Evolutionary conservation across 1,140 invertebrate species (phyloP).

Genomic region (Heliconius nattereri): DNA sequence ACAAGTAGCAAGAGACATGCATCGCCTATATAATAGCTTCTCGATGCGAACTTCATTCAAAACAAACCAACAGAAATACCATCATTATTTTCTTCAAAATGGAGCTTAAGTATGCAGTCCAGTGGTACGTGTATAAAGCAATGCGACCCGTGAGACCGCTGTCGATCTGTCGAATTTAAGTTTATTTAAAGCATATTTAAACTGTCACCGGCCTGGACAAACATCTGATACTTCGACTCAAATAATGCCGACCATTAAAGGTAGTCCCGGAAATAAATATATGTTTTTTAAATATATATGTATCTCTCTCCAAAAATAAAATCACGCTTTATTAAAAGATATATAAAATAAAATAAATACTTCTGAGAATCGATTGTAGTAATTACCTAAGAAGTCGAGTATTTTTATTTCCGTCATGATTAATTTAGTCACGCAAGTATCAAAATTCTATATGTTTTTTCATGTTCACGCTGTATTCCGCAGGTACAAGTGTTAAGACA

Average conservation of each 20-base stretch:
- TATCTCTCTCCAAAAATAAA: background rate
- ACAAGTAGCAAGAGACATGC: constrained; percentile 21
- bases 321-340: background rate
- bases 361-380: background rate
- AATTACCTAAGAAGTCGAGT: background rate
- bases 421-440: background rate
- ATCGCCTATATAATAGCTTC: too few relatives aligned
- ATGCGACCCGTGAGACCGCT: constrained; percentile 54
- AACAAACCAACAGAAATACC: constrained; percentile 43
- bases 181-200: constrained; percentile 66
- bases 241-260: constrained; percentile 56
- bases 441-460: background rate
- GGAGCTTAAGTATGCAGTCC: constrained; percentile 55
- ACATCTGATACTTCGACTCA: constrained; percentile 55
- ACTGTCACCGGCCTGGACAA: constrained; percentile 57
- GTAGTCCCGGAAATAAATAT: constrained; percentile 46
- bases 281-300: background rate
- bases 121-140: constrained; percentile 61
- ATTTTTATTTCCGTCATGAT: constrained; percentile 1
- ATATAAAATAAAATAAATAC: constrained; percentile 15
- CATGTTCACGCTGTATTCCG: too few relatives aligned
- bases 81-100: constrained; percentile 54
- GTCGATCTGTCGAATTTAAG: constrained; percentile 63
- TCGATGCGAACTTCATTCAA: constrained; percentile 48
- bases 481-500: too few relatives aligned